Percentiles rank a stretch among this genome's conserved stretches.
Evolutionary conservation across 2,888 invertebrate genomes (phyloP).

Genomic region (Ecliptopera silaceata): DNA sequence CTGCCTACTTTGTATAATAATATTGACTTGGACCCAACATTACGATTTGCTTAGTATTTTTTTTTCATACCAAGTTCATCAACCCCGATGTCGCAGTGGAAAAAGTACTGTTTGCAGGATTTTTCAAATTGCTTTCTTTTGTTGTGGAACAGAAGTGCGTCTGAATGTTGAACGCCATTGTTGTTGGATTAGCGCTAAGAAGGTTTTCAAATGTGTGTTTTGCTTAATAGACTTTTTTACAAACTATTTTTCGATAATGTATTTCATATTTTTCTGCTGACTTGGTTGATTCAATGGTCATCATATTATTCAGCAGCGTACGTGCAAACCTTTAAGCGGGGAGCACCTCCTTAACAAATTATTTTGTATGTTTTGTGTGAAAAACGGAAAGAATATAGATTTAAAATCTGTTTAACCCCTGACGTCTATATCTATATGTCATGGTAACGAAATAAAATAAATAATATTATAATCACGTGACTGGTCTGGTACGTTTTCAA

Average conservation of each 20-base stretch:
- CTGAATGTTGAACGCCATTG: conserved; percentile 39
- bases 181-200: conserved; percentile 38
- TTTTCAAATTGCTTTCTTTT: conserved; percentile 61
- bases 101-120: conserved; percentile 45
- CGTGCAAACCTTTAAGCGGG: too few species aligned
- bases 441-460: too few species aligned
- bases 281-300: too few species aligned
- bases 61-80: conserved; percentile 47
- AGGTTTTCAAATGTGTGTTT: conserved; percentile 15
- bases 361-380: too few species aligned
- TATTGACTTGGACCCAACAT: background rate
- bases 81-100: conserved; percentile 47
- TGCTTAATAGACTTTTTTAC: background rate
- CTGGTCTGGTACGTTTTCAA: too few species aligned
- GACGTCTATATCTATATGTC: too few species aligned
- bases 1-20: too few species aligned
- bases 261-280: background rate
- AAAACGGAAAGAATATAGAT: too few species aligned
- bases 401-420: too few species aligned
- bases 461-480: too few species aligned
- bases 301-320: too few species aligned
- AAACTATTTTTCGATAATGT: background rate
- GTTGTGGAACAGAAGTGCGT: conserved; percentile 55
- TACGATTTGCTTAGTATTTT: background rate
- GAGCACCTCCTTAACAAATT: too few species aligned